These are phyloP conservation scores for Herpailurus yagouaroundi DNA, from an alignment of 2,113 vertebrate genomes.

Conservation along the genomic window DNA sequence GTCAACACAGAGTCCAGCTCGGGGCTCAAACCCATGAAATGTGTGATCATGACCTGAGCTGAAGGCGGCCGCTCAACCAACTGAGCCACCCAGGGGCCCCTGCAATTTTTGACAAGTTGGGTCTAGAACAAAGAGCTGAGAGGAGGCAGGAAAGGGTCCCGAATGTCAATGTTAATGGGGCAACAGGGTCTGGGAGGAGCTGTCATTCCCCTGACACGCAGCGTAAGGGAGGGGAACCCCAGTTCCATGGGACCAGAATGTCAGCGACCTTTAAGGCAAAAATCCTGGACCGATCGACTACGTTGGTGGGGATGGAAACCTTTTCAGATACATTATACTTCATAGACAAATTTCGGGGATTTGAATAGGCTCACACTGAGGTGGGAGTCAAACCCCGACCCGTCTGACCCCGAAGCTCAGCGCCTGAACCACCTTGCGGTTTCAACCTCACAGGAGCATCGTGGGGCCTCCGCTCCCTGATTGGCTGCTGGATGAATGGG, in stretches of 20 bases:
- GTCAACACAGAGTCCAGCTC: no score
- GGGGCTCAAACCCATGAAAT: no score
- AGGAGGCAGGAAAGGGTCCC: background rate
- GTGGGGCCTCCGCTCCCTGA: background rate
- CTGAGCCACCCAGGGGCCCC: no score
- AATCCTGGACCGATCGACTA: no score
- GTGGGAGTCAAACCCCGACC: background rate
- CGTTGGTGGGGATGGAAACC: background rate
- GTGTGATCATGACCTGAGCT: no score
- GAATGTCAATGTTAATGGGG: background rate
- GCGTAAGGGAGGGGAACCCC: background rate
- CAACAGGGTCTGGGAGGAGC: background rate
- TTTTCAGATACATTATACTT: background rate
- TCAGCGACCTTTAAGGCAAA: background rate
- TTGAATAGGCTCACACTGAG: background rate
- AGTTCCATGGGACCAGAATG: background rate
- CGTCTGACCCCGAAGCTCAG: no score
- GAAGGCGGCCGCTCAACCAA: no score
- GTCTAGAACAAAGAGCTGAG: background rate
- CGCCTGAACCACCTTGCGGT: fast-evolving
- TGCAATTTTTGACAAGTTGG: no score
- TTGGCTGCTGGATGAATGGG: background rate
- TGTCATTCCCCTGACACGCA: background rate
- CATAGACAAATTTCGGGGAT: background rate
- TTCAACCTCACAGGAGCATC: fast-evolving